These are phyloP conservation scores for Nansenia antarctica DNA, from an alignment of 2,113 vertebrate species.

Conservation along the genomic window DNA sequence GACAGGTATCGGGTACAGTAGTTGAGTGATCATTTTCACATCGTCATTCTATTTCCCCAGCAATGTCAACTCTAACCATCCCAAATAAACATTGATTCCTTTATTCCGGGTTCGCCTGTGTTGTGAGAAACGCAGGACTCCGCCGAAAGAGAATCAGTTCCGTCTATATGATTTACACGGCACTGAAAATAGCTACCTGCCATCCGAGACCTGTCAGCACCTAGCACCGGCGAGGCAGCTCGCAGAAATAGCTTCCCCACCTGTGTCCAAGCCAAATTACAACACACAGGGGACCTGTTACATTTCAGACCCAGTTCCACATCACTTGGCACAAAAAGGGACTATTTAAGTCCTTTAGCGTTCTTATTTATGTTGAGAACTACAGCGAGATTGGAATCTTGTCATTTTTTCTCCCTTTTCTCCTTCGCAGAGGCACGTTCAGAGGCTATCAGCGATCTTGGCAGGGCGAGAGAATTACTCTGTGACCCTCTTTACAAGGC, in stretches of 20 bases:
- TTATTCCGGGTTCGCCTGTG: background rate
- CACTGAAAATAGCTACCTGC: slow-evolving; percentile 35
- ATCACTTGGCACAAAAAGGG: slow-evolving; percentile 55
- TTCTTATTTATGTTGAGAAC: slow-evolving; percentile 63
- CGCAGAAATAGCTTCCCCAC: slow-evolving; percentile 50
- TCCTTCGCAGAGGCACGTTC: slow-evolving; percentile 33
- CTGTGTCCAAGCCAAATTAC: slow-evolving; percentile 58
- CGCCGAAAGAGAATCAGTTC: slow-evolving; percentile 10
- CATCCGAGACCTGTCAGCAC: slow-evolving; percentile 39
- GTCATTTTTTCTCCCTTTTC: background rate
- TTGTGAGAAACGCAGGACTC: slow-evolving; percentile 8
- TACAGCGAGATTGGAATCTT: slow-evolving; percentile 56
- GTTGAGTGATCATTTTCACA: background rate
- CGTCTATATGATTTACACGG: slow-evolving; percentile 37
- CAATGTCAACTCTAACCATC: background rate
- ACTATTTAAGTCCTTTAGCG: slow-evolving; percentile 52
- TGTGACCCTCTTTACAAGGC: slow-evolving; percentile 59
- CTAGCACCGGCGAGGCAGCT: slow-evolving; percentile 23
- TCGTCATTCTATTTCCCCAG: background rate
- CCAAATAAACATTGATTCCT: slow-evolving; percentile 24
- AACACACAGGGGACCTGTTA: slow-evolving; percentile 59
- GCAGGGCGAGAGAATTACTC: slow-evolving; percentile 50
- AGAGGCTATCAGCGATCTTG: slow-evolving; percentile 53
- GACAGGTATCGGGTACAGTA: background rate
- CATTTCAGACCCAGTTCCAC: slow-evolving; percentile 58